Percentiles rank a stretch among this genome's conserved stretches.
Conservation (phyloP, 1,140 invertebrate genomes). For the Pantala flavescens region DNA sequence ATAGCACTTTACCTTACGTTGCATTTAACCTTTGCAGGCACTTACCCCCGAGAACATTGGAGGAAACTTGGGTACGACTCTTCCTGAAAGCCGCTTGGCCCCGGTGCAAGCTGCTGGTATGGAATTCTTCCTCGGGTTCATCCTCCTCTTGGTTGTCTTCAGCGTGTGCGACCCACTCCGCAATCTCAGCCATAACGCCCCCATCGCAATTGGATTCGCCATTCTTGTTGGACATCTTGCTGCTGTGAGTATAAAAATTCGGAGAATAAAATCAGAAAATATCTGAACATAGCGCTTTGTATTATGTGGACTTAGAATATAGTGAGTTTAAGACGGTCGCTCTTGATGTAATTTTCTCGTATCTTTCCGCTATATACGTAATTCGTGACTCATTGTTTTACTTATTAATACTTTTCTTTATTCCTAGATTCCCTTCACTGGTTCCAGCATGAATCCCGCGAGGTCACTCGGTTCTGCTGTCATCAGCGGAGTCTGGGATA, state of each 20-base stretch:
- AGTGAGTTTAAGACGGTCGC: too few relatives aligned
- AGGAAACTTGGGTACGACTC: constrained; percentile 50
- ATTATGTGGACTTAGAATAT: too few relatives aligned
- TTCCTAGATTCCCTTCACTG: constrained; percentile 58
- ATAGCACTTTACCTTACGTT: background rate
- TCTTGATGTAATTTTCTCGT: too few relatives aligned
- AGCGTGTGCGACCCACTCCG: constrained; percentile 67
- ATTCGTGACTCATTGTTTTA: too few relatives aligned
- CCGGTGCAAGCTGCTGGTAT: constrained; percentile 71
- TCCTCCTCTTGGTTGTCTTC: constrained; percentile 78
- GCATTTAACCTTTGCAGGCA: constrained; percentile 33
- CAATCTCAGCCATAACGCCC: constrained; percentile 62
- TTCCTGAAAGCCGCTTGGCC: constrained; percentile 43
- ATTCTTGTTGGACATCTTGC: constrained; percentile 79
- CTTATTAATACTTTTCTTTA: background rate
- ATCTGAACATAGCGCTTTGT: too few relatives aligned
- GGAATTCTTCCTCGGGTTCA: constrained; percentile 82
- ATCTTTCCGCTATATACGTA: too few relatives aligned
- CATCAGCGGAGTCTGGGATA: constrained; percentile 56
- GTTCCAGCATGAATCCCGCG: constrained; percentile 83
- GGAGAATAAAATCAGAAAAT: too few relatives aligned
- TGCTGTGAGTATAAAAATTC: constrained; percentile 59
- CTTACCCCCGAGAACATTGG: constrained; percentile 49
- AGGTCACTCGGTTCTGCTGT: constrained; percentile 75
- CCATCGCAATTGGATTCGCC: constrained; percentile 79